A percentile compares a stretch with the other conserved stretches of the same genome.
Conservation (phyloP, 2,797 vertebrate genomes). For the Furcifer pardalis region DNA sequence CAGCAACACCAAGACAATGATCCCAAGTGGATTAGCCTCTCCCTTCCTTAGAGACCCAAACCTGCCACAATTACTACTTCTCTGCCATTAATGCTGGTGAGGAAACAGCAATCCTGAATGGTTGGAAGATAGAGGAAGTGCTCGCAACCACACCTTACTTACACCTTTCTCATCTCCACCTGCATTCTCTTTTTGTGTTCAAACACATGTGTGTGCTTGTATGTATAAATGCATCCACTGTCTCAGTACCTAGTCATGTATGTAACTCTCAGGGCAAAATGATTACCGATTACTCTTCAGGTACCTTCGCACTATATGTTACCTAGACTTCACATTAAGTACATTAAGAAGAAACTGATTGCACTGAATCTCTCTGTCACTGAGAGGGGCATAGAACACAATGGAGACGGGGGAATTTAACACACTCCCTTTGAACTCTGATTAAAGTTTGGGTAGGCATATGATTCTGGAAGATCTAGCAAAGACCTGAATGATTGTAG, state of each 20-base stretch:
- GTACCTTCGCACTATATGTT: background rate
- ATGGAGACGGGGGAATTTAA: background rate
- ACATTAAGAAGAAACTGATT: background rate
- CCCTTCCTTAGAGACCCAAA: background rate
- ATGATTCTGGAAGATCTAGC: background rate
- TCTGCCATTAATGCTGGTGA: background rate
- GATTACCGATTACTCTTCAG: background rate
- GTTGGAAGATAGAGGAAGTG: background rate
- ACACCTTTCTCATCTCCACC: background rate
- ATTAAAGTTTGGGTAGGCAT: background rate
- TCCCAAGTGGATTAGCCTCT: background rate
- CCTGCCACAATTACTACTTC: background rate
- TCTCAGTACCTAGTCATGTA: background rate
- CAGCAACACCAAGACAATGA: background rate
- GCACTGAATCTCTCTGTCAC: background rate
- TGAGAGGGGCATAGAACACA: constrained; percentile 16
- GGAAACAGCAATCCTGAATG: background rate
- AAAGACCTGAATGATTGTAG: background rate
- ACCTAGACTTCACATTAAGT: background rate
- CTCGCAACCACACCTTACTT: background rate
- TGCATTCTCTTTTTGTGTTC: background rate
- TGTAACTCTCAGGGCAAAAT: background rate
- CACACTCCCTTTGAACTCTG: background rate
- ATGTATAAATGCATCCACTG: background rate
- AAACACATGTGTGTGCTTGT: background rate